Evolutionary conservation across 2,888 invertebrate species (phyloP).

Genomic region (Beris chalybata): DNA sequence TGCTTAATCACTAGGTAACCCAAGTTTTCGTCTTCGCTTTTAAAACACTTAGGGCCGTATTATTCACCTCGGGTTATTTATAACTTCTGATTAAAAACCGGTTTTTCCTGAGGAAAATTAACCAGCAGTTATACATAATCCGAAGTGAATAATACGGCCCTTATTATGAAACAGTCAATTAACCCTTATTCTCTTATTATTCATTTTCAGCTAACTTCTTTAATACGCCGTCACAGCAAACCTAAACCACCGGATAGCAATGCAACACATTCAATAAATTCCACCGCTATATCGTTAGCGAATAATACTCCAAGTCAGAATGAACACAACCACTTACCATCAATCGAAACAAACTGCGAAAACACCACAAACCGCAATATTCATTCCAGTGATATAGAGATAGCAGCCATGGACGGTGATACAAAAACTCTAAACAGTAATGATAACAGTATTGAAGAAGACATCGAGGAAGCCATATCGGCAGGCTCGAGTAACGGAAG

Average conservation of each 20-base stretch:
- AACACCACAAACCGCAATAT: conserved; percentile 6
- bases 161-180: no score
- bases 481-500: conserved; percentile 38
- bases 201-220: conserved; percentile 50
- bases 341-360: neutral
- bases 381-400: conserved; percentile 7
- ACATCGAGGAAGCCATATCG: conserved; percentile 52
- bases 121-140: no score
- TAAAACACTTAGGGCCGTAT: no score
- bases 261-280: neutral
- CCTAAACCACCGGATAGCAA: neutral
- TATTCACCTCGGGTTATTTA: no score
- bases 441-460: conserved; percentile 54
- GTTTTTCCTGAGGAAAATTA: no score
- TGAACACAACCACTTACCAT: neutral
- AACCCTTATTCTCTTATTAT: no score
- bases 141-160: no score
- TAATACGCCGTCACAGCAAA: conserved; percentile 47
- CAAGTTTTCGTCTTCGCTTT: no score
- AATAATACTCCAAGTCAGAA: conserved; percentile 3
- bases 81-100: no score
- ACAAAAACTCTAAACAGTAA: conserved; percentile 24
- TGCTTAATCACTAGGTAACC: no score
- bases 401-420: conserved; percentile 31
- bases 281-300: conserved; percentile 13